A percentile compares a stretch with the other conserved stretches of the same genome.
These are phyloP conservation scores for Pelecanoides urinatrix DNA, from an alignment of 2,113 vertebrate genomes.

Conservation along the genomic window DNA sequence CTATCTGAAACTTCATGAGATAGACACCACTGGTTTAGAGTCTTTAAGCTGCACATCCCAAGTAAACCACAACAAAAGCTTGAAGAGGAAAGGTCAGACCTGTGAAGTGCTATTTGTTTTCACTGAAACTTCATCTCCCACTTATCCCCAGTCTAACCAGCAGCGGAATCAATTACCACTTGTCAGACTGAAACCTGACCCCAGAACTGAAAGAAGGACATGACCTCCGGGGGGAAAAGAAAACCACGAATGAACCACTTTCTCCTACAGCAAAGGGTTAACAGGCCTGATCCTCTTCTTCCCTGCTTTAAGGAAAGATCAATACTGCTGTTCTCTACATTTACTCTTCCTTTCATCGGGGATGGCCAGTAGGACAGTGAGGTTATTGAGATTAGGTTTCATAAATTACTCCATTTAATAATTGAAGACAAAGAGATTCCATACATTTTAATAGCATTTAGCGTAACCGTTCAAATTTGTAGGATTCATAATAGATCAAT, in stretches of 20 bases:
- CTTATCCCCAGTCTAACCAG: constrained; percentile 91
- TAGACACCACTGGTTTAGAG: constrained; percentile 43
- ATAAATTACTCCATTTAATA: constrained; percentile 65
- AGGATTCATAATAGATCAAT: constrained; percentile 27
- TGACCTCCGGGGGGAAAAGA: constrained; percentile 71
- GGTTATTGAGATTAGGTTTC: constrained; percentile 48
- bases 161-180: constrained; percentile 97
- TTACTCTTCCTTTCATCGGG: constrained; percentile 11
- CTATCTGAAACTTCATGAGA: background rate
- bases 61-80: constrained; percentile 80
- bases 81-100: constrained; percentile 79
- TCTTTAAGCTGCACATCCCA: constrained; percentile 61
- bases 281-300: background rate
- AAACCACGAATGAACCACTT: constrained; percentile 40
- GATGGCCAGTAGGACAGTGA: constrained; percentile 37
- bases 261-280: constrained; percentile 55
- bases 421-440: constrained; percentile 56
- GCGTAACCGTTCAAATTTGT: background rate
- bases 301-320: background rate
- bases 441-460: constrained; percentile 46
- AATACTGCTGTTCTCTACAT: background rate
- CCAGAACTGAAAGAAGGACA: constrained; percentile 92
- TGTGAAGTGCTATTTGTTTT: constrained; percentile 97
- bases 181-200: constrained; percentile 89
- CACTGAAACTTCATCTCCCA: constrained; percentile 96